Percentiles rank a stretch among this genome's conserved stretches.
phyloP scores from a whole-genome alignment of 2,888 invertebrate genomes.

The Erpobdella octoculata region DNA sequence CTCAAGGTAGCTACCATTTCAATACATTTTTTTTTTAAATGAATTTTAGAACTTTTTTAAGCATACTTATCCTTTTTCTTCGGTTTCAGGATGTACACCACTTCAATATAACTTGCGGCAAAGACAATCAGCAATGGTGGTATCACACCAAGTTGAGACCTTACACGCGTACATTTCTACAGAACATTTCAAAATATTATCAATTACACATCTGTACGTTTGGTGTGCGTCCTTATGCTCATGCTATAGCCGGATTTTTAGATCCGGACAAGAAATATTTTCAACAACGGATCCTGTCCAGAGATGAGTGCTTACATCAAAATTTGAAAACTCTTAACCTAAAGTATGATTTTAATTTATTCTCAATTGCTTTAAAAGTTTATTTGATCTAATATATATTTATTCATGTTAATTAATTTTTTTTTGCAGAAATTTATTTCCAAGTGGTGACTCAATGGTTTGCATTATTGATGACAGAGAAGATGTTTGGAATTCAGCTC shows the following conservation, averaged over 20 bases:
- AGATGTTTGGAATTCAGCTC: conserved; percentile 95
- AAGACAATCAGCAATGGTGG: conserved; percentile 67
- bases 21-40: no score
- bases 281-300: conserved; percentile 84
- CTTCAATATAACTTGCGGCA: conserved; percentile 64
- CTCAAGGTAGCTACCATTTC: conserved; percentile 75
- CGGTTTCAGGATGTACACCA: conserved; percentile 79
- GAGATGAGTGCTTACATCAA: conserved; percentile 94
- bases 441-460: conserved; percentile 94
- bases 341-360: no score
- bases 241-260: conserved; percentile 75
- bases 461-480: conserved; percentile 98
- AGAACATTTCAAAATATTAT: conserved; percentile 67
- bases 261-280: conserved; percentile 83
- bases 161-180: conserved; percentile 72
- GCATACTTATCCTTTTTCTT: no score
- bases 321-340: conserved; percentile 93
- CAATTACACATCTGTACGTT: conserved; percentile 98
- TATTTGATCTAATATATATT: not conserved
- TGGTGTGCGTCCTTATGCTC: conserved; percentile 92
- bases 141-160: conserved; percentile 90
- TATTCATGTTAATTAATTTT: not conserved
- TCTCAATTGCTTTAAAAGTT: not conserved
- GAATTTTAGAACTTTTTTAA: no score
- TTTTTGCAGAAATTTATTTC: conserved; percentile 78